phyloP scores from a whole-genome alignment of 2,797 vertebrate species.

The Onychomys torridus region DNA sequence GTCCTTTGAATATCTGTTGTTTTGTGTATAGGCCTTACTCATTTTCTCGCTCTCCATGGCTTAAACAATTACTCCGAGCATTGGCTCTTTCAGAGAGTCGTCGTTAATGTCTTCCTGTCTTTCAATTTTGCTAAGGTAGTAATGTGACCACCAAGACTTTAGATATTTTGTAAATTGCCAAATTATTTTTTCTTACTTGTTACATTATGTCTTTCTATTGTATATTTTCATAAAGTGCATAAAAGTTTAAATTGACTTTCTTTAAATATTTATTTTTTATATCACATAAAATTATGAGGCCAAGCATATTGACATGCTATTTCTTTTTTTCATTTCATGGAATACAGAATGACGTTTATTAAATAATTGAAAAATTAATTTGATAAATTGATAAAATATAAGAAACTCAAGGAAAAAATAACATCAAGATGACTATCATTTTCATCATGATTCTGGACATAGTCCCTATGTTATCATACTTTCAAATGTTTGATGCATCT shows the following conservation, averaged over 20 bases:
- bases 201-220: no score
- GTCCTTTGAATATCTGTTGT: neutral
- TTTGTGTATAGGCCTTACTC: neutral
- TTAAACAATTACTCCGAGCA: neutral
- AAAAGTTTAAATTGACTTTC: neutral
- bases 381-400: neutral
- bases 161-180: neutral
- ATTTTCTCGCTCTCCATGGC: neutral
- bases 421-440: rapidly evolving
- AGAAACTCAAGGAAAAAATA: neutral
- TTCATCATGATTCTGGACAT: neutral
- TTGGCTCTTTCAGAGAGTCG: neutral
- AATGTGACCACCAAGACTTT: neutral
- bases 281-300: neutral
- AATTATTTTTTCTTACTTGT: neutral
- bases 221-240: neutral
- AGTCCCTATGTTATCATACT: neutral
- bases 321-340: neutral
- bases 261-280: neutral
- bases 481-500: neutral
- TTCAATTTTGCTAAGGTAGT: neutral
- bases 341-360: neutral
- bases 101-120: neutral
- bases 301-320: neutral
- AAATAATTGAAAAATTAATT: neutral